These are phyloP conservation scores for Mesocentrotus franciscanus DNA, from an alignment of 53 echinoderm and acorn worm genomes.

Conservation along the genomic window DNA sequence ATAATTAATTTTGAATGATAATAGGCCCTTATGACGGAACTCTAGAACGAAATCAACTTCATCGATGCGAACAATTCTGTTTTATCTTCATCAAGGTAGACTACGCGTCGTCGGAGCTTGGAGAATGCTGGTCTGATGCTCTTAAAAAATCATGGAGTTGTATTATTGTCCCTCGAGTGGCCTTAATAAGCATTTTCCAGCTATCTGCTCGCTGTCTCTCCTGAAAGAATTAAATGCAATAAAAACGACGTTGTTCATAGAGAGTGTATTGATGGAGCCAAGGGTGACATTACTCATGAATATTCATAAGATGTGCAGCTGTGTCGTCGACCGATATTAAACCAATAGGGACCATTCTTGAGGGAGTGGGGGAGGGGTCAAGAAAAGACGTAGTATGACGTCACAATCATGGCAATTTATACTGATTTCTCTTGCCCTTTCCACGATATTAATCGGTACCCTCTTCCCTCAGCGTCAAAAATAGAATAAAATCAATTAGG, in stretches of 20 bases:
- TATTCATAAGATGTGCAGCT: constrained; percentile 45
- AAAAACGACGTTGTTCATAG: neutral
- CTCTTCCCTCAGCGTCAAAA: neutral
- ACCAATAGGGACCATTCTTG: neutral
- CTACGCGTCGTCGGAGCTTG: neutral
- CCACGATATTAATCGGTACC: neutral
- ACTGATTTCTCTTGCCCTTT: neutral
- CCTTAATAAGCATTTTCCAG: neutral
- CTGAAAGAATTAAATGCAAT: neutral
- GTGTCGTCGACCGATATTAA: constrained; percentile 35
- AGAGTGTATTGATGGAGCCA: neutral
- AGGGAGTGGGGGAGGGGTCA: constrained; percentile 1
- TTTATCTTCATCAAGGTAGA: neutral
- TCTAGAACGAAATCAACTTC: neutral
- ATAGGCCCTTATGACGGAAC: neutral
- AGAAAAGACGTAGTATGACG: neutral
- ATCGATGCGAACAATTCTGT: neutral
- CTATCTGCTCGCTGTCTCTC: neutral
- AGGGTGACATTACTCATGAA: constrained; percentile 4
- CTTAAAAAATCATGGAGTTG: neutral
- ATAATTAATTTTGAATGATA: no score
- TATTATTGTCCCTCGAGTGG: neutral
- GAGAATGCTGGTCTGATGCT: neutral
- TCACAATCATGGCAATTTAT: neutral
- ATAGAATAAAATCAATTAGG: neutral